Conservation (phyloP, 2,113 vertebrate species). For the Prinia subflava region DNA sequence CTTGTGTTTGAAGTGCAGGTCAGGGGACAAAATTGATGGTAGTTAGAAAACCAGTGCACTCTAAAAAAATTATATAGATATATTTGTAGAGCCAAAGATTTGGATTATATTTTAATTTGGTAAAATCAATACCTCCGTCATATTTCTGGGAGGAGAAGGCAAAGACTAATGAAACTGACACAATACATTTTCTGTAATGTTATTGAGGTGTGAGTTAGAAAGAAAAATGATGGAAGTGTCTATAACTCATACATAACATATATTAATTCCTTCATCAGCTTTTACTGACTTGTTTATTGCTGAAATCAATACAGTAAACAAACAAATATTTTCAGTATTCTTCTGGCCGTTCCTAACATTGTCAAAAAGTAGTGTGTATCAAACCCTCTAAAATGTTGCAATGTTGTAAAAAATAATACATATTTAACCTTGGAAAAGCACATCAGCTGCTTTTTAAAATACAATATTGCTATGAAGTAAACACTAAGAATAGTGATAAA, state of each 20-base stretch:
- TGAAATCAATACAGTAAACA: constrained; percentile 7
- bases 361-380: background rate
- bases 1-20: constrained; percentile 2
- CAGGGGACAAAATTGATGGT: background rate
- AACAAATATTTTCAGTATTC: background rate
- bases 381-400: background rate
- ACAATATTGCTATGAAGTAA: background rate
- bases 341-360: background rate
- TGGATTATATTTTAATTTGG: constrained; percentile 46
- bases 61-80: background rate
- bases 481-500: background rate
- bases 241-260: constrained; percentile 53
- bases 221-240: constrained; percentile 29
- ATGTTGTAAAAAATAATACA: background rate
- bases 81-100: background rate
- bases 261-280: constrained; percentile 19
- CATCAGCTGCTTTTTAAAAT: background rate
- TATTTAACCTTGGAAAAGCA: background rate
- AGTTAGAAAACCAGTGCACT: background rate
- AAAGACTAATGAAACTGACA: constrained; percentile 35
- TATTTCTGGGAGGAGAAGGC: constrained; percentile 46
- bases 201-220: constrained; percentile 28
- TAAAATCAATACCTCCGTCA: constrained; percentile 30
- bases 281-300: constrained; percentile 39
- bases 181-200: constrained; percentile 26